Conservation (phyloP, 2,113 vertebrate genomes). For the Xenopus borealis region DNA sequence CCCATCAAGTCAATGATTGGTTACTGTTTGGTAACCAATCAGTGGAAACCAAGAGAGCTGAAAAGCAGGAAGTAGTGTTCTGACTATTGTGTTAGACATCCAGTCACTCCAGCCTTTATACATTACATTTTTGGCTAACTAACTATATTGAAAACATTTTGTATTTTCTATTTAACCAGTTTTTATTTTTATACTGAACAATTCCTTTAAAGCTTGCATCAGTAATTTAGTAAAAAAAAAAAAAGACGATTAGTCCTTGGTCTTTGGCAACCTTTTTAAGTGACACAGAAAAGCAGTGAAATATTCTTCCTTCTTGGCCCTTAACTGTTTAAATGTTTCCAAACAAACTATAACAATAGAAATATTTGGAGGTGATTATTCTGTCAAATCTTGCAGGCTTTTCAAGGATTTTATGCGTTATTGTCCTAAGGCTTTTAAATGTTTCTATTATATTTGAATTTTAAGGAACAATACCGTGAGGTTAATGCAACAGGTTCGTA, state of each 20-base stretch:
- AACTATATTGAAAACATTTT: no score
- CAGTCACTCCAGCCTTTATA: no score
- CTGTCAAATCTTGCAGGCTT: constrained; percentile 29
- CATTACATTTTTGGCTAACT: no score
- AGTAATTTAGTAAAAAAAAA: constrained; percentile 19
- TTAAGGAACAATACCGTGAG: constrained; percentile 26
- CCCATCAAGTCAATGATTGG: no score
- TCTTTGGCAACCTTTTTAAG: constrained; percentile 19
- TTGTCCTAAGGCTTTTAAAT: constrained; percentile 25
- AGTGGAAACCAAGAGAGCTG: no score
- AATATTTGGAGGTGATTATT: constrained; percentile 30
- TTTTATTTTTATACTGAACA: no score
- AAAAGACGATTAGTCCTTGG: constrained; percentile 33
- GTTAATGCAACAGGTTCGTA: constrained; percentile 36
- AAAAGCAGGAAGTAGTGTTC: no score
- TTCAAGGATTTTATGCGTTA: constrained; percentile 20
- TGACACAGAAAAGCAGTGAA: constrained; percentile 20
- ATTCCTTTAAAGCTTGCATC: no score
- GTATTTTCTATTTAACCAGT: no score
- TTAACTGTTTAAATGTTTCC: constrained; percentile 21
- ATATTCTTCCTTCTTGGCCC: constrained; percentile 41
- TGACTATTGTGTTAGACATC: no score
- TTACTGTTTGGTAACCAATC: no score
- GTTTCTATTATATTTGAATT: constrained; percentile 31
- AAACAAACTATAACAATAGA: constrained; percentile 9